Evolutionary conservation across 2,888 invertebrate species (phyloP), one percentile per base, ranked within the genome.

Genomic region (Athetis lepigone): DNA sequence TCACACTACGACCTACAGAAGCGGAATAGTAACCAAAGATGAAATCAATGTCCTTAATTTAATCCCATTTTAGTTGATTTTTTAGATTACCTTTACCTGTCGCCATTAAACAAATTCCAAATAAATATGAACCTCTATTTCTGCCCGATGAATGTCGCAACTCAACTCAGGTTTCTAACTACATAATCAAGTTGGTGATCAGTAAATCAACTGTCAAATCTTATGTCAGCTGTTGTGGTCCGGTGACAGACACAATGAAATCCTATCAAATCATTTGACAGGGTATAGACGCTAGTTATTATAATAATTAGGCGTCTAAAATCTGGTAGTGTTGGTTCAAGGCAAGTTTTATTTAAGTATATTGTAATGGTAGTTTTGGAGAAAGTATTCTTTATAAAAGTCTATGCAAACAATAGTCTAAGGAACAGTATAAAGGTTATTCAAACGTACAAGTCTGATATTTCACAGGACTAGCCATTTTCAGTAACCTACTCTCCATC

Each of bases 191-290:
- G 18, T 19, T 7, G 2, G 4, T 19, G 13, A 63, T 62, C 25
- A 52, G 27, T 36, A 8, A 57, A 39, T 39, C 57, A n/a, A 16
- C 11, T 67, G 25, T 33, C 39, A 64, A 25, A 39, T 46, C 19
- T 39, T 9, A 57, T 33, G 33, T 25, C 68, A 68, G 29, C 8
- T 11, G 37, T 67, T 16, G 23, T 19, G 3, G 23, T 33, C 23
- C 21, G 43, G 19, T 45, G 57, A 39, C 23, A 57, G 57, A 39
- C 23, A 56, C 43, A 33, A 39, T 23, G 27, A 67, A 45, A 63
- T 63, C 5, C 18, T 57, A 63, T 63, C 63, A n/a, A 45, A 9
- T 16, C 45, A 45, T 29, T 67, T 57, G 45, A 63, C 68, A 39
- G 8, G 29, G 39, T 16, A 57, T 45, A 45, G 23, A 63, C 19